Evolutionary conservation across 2,888 invertebrate species (phyloP), one percentile per base, ranked within the genome.

Genomic region (Harmothoe impar): DNA sequence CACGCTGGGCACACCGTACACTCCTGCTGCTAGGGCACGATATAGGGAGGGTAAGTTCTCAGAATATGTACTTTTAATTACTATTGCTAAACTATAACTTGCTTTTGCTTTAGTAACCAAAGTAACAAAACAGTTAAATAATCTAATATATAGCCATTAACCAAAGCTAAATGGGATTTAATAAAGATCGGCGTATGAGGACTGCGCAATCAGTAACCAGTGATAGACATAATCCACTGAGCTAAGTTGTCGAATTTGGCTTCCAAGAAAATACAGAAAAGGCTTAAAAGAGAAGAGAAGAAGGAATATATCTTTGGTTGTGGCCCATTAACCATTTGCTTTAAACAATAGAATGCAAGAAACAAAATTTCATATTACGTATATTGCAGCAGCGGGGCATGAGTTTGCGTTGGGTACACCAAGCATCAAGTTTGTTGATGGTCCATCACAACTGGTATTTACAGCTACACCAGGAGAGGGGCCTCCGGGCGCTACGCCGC

Each of bases 21-120:
- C 94, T n/a, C 94, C 95, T 29, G 94, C 93, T 10, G 93, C 94
- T 17, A 91, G 62, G n/a, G 56, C 35, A 0, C 56, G 86, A 86
- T 20, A 3, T 10, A 23, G 90, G 85, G 35, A 90, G 90, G 7
- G 31, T 29, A 23, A 17, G 23, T 62, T 62, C 15, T 62, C 5
- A 43, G 43, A 43, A 43, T 43, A 7, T 43, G 10, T 43, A 10
- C 43, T 43, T 43, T n/a, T 10, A 43, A 43, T 7, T 43, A 43
- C n/a, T 43, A 10, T 10, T 43, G 3, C 10, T 43, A 43, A 43
- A 43, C 10, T 43, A 43, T 43, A 43, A 43, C 43, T 7, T 43
- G 43, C 43, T 10, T 43, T 43, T 43, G 43, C 43, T 43, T 43
- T 43, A 43, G 10, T 10, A 43, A n/a, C n/a, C n/a, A n/a, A n/a